Evolutionary conservation across 2,113 vertebrate genomes (phyloP), one percentile per base, ranked within the genome.

Genomic region (Poeciliopsis retropinna): DNA sequence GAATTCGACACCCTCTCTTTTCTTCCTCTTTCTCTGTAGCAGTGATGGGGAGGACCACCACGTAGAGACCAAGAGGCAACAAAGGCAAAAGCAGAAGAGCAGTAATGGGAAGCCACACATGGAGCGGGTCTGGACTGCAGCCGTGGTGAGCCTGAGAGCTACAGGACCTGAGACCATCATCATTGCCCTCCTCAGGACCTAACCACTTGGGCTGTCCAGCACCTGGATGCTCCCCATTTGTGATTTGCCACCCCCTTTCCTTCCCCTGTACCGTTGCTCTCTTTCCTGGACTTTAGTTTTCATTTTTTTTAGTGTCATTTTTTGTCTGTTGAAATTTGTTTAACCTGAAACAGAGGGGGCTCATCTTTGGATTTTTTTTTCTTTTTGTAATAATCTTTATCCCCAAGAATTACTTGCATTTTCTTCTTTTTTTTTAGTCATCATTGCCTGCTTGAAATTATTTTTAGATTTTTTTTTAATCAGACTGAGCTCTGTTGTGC

Each of bases 41-140:
- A 95, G 93, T 91, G 88, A 92, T 88, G 94, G 94, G 95, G 95
- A 94, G 93, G 94, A 95, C 94, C 96, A 98, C 93, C 96, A 97
- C 97, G 97, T 98, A 98, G 96, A 94, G 94, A 88, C 83, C 63
- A 93, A 93, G 92, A 92, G 84, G 86, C 90, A 88, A 83, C 66
- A 80, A 88, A 90, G 92, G 80, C 95, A 96, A 90, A 80, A 89
- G 83, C 88, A 85, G 79, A 92, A 90, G 60, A 90, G 88, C 91
- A 94, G 79, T 94, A 94, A 99, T 98, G 97, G 97, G 92, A 94
- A 94, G 88, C 91, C 73, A 93, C 95, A 95, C 95, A 96, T 96
- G 97, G 97, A 97, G 95, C 86, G 93, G 94, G 90, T 94, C 95
- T 90, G 96, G 95, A 94, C 96, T 95, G 92, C 96, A 98, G 93